Base-by-base conservation (phyloP, 2,797 vertebrate species). In the Hyperoplus immaculatus region DNA sequence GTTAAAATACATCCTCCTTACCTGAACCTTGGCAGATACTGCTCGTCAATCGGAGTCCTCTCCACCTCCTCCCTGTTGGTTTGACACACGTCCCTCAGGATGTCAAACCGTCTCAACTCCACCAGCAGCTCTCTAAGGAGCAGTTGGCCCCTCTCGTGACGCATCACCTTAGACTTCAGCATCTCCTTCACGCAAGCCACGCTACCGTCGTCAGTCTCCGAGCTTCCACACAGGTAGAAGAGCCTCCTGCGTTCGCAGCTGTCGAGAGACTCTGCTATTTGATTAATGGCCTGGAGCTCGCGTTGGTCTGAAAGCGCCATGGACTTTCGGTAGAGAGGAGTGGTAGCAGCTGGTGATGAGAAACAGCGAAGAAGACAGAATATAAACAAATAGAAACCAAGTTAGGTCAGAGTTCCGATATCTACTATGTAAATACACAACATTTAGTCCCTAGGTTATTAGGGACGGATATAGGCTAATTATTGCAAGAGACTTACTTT, bases 11-110 rank as follows among this genome's bases (percentile, higher is more conserved):
- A 4, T 46, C 29, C 29, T 29, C 29, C 59, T 81, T 39, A 98
- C 98, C 97, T 97, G 91, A 97, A 99, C 63, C 88, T 91, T 1
- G 97, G 93, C 42, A 99, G 64, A 8, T 92, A 67, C 8, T 63
- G 88, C 38, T 70, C 63, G n/a, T 62, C 76, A n/a, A 11, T 46
- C 67, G 96, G 82, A 29, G 78, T 42, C 42, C 71, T 83, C 87
- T 97, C 96, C 66, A 95, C 93, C 0, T 92, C 50, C 0, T 45
- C 71, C 43, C 73, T 95, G 86, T 84, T 95, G 59, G 83, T 90
- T 14, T 94, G 86, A 65, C 94, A 87, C 38, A 97, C 79, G 18
- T 76, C 90, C 46, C 84, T 96, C 47, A 99, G 88, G 70, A 99
- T 91, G 63, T 99, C 98, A 71, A 95, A 96, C 0, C 97, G 96